Evolutionary conservation across 2,797 vertebrate genomes (phyloP).

Genomic region (Enteromius mattozi): DNA sequence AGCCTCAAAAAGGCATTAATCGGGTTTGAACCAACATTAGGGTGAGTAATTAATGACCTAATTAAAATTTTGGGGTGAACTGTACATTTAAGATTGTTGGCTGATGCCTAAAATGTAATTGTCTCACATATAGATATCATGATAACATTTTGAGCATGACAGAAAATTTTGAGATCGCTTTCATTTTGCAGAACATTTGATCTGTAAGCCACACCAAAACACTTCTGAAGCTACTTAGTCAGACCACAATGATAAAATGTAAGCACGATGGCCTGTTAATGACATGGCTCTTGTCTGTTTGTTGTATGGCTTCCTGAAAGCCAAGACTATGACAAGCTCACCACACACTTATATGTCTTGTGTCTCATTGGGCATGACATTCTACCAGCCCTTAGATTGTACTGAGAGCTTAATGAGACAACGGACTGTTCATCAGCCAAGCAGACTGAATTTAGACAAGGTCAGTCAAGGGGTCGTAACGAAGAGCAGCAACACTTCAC

Average conservation of each 20-base stretch:
- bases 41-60: not conserved
- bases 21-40: not conserved
- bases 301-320: conserved; percentile 26
- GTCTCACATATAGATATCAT: not conserved
- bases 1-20: not conserved
- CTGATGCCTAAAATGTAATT: not conserved
- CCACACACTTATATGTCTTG: conserved; percentile 8
- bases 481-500: conserved; percentile 17
- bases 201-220: conserved; percentile 41
- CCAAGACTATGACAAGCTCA: conserved; percentile 13
- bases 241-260: conserved; percentile 35
- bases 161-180: not conserved
- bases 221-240: conserved; percentile 35
- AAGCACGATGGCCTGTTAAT: conserved; percentile 43
- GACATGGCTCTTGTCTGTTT: conserved; percentile 28
- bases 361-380: conserved; percentile 33
- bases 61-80: not conserved
- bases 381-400: conserved; percentile 17
- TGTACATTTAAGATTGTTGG: not conserved
- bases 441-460: conserved; percentile 23
- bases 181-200: not conserved
- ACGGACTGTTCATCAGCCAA: conserved; percentile 29
- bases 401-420: conserved; percentile 41
- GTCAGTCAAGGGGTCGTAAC: not conserved
- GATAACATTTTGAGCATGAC: not conserved